Conservation (phyloP, 2,888 invertebrate species). For the Nesidiocoris tenuis region DNA sequence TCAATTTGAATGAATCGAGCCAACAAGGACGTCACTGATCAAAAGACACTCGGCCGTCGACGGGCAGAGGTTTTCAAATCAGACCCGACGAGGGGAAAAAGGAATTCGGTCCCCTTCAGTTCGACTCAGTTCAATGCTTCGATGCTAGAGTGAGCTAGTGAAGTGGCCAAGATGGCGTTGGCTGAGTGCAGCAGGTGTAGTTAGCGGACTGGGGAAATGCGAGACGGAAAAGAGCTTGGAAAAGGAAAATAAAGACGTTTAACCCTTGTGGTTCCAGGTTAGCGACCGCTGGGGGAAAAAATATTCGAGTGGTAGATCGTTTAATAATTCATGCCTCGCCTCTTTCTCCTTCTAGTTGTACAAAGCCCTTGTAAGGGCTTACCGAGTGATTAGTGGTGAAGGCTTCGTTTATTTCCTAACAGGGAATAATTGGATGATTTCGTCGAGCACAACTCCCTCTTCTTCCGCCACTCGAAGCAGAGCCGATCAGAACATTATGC, state of each 20-base stretch:
- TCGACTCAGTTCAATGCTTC: background rate
- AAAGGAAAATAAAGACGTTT: constrained; percentile 22
- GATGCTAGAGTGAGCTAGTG: background rate
- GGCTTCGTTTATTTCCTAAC: background rate
- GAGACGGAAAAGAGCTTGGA: background rate
- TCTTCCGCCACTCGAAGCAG: background rate
- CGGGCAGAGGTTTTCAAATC: constrained; percentile 13
- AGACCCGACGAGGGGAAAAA: background rate
- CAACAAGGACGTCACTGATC: constrained; percentile 8
- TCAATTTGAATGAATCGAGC: constrained; percentile 22
- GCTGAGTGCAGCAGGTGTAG: background rate
- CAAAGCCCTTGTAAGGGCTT: constrained; percentile 11
- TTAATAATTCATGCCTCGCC: constrained; percentile 25
- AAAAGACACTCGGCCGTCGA: constrained; percentile 4
- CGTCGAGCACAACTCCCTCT: background rate
- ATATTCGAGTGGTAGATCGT: constrained; percentile 22
- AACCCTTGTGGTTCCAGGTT: constrained; percentile 9
- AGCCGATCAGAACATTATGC: background rate
- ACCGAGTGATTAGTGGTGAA: constrained; percentile 23
- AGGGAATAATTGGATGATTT: constrained; percentile 26
- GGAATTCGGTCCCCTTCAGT: background rate
- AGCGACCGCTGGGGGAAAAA: constrained; percentile 13
- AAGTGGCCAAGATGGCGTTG: background rate
- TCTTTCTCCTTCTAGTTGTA: background rate
- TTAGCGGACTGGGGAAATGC: background rate